Conservation (phyloP, 2,113 vertebrate species). For the Cepphus grylle region DNA sequence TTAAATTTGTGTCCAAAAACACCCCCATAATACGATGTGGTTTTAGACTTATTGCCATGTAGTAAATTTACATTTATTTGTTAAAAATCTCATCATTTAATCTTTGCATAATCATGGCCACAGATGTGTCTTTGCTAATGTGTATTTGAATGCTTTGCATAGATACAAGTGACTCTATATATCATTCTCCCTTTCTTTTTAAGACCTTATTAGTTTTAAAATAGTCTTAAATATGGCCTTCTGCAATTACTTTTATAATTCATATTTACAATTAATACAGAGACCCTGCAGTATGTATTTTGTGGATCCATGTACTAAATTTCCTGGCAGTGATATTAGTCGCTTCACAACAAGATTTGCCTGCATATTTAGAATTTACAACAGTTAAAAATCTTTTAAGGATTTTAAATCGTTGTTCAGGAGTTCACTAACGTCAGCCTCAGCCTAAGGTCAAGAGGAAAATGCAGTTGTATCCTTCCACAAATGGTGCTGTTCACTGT, state of each 20-base stretch:
- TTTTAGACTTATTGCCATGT: not conserved
- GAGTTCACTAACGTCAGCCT: not conserved
- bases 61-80: not conserved
- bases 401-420: not conserved
- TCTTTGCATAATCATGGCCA: not conserved
- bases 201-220: not conserved
- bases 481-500: slow-evolving; percentile 2
- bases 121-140: not conserved
- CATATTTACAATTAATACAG: not conserved
- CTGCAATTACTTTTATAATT: not conserved
- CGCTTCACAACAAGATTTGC: not conserved
- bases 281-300: not conserved
- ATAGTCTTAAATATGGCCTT: not conserved
- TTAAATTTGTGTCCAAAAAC: not conserved
- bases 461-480: not conserved
- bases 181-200: not conserved
- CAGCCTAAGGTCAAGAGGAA: not conserved
- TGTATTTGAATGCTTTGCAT: not conserved
- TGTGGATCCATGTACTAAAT: not conserved
- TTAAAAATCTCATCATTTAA: not conserved
- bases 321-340: not conserved
- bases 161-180: not conserved
- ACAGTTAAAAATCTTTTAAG: not conserved
- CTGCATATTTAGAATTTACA: not conserved
- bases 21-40: fast-evolving